These are phyloP conservation scores for Conus betulinus DNA, from an alignment of 1,140 invertebrate species.

Conservation along the genomic window DNA sequence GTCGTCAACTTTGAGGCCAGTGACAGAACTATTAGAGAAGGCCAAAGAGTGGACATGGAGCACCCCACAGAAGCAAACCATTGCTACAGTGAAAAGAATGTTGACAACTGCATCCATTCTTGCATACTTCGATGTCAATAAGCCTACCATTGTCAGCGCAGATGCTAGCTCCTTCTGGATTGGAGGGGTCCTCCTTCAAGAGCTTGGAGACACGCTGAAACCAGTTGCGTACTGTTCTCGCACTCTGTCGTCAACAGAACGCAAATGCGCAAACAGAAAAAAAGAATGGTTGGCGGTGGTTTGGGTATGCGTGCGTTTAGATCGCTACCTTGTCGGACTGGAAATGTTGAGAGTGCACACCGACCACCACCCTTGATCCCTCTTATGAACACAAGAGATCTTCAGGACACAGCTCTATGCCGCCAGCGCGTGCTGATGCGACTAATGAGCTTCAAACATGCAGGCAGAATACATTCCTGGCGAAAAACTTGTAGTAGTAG, in stretches of 20 bases:
- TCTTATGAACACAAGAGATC: not conserved
- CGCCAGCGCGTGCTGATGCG: too few relatives aligned
- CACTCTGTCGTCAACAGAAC: conserved; percentile 73
- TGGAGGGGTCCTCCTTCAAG: conserved; percentile 47
- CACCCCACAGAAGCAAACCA: conserved; percentile 13
- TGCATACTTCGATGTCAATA: conserved; percentile 3
- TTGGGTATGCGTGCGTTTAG: conserved; percentile 78
- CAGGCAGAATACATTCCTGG: too few relatives aligned
- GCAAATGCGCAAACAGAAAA: conserved; percentile 78
- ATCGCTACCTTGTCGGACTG: conserved; percentile 76
- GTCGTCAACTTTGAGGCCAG: conserved; percentile 9
- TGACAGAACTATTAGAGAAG: conserved; percentile 35
- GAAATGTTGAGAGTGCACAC: conserved; percentile 56
- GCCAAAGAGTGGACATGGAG: conserved; percentile 43
- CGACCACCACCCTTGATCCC: conserved; percentile 71
- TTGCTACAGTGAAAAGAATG: conserved; percentile 41
- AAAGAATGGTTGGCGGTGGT: conserved; percentile 75
- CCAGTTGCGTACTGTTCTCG: conserved; percentile 75
- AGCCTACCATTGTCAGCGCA: conserved; percentile 46
- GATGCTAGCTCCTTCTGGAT: conserved; percentile 51
- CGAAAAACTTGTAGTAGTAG: too few relatives aligned
- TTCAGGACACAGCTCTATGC: too few relatives aligned
- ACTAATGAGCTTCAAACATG: too few relatives aligned
- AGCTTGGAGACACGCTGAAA: not conserved
- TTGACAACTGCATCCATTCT: conserved; percentile 2